phyloP scores from a whole-genome alignment of 2,113 vertebrate genomes.

The Dromaius novaehollandiae region DNA sequence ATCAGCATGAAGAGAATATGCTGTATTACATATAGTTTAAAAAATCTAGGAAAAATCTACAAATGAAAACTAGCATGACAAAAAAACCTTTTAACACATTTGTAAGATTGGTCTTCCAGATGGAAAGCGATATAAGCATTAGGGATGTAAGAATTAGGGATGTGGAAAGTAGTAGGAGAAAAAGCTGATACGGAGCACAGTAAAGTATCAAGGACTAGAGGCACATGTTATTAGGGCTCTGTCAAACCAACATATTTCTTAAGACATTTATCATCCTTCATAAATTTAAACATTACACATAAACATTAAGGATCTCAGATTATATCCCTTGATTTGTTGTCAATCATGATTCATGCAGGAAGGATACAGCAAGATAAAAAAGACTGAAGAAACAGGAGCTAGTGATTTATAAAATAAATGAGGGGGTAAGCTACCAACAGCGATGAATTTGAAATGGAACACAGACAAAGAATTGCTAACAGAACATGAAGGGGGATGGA shows the following conservation, averaged over 20 bases:
- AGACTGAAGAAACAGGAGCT: neutral
- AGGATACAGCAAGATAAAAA: neutral
- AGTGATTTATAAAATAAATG: conserved; percentile 27
- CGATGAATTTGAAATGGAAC: conserved; percentile 25
- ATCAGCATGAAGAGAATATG: neutral
- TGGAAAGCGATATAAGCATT: neutral
- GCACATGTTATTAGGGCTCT: neutral
- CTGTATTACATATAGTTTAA: neutral
- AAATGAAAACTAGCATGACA: neutral
- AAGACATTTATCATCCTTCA: neutral
- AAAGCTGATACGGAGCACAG: neutral
- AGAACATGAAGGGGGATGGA: neutral
- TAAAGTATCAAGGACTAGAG: neutral
- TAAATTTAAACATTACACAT: neutral
- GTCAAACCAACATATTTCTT: neutral
- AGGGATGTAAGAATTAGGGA: neutral
- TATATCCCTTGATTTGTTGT: neutral
- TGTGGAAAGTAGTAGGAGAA: neutral
- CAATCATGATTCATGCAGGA: neutral
- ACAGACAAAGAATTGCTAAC: neutral
- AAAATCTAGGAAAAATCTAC: neutral
- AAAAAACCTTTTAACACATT: neutral
- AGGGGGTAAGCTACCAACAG: neutral
- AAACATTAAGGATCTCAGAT: neutral
- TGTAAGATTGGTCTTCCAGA: neutral